These are phyloP conservation scores for Dioctria rufipes DNA, from an alignment of 2,888 invertebrate genomes.

Conservation along the genomic window DNA sequence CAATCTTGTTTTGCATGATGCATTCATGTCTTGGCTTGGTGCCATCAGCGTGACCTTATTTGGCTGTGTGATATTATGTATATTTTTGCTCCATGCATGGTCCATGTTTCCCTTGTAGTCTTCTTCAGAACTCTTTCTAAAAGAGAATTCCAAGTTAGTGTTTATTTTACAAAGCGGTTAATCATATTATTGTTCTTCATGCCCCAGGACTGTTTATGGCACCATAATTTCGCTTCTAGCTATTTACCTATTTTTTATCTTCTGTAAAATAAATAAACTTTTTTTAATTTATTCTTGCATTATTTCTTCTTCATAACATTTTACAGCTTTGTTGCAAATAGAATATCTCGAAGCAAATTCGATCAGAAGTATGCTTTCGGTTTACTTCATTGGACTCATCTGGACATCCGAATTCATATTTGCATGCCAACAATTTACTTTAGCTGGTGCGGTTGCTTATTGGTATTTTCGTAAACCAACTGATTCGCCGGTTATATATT, in stretches of 20 bases:
- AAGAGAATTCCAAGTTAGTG: too few relatives aligned
- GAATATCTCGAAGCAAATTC: conserved; percentile 84
- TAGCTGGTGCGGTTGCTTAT: conserved; percentile 92
- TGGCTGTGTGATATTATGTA: too few relatives aligned
- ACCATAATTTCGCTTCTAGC: neutral
- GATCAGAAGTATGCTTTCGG: conserved; percentile 95
- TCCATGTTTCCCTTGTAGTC: too few relatives aligned
- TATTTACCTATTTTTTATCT: too few relatives aligned
- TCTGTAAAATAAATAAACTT: neutral
- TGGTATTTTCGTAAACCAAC: conserved; percentile 93
- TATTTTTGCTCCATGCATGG: too few relatives aligned
- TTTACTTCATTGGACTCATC: conserved; percentile 89
- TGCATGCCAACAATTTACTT: conserved; percentile 94
- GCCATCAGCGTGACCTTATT: too few relatives aligned
- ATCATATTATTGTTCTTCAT: too few relatives aligned
- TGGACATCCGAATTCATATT: conserved; percentile 97
- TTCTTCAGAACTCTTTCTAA: too few relatives aligned
- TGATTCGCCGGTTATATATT: conserved; percentile 74
- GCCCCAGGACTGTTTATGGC: too few relatives aligned
- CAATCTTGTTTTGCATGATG: too few relatives aligned
- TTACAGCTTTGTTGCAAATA: conserved; percentile 77
- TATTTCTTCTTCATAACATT: conserved; percentile 33
- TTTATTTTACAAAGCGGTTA: too few relatives aligned
- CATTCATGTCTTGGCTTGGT: too few relatives aligned
- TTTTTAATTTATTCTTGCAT: neutral